Evolutionary conservation across 2,888 invertebrate genomes (phyloP).

Genomic region (Anoplius nigerrimus): DNA sequence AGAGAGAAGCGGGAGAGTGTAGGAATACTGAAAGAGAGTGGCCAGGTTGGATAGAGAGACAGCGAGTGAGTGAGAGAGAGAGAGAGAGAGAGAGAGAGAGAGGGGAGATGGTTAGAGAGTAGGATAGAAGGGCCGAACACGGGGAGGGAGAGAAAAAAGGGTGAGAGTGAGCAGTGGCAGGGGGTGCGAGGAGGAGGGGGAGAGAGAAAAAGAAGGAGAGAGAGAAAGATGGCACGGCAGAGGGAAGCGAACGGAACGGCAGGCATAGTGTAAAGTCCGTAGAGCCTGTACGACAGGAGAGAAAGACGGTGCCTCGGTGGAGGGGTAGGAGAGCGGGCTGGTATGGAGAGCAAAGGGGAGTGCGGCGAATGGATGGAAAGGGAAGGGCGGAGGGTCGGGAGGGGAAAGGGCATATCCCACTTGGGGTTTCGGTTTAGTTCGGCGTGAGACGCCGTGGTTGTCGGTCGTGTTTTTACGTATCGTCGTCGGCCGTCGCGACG

Average conservation of each 20-base stretch:
- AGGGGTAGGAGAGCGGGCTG: background rate
- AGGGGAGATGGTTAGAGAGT: slow-evolving; percentile 24
- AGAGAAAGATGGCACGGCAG: background rate
- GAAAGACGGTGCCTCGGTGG: background rate
- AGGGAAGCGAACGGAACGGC: background rate
- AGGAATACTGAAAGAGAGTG: slow-evolving; percentile 1
- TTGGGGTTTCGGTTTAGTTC: slow-evolving; percentile 54
- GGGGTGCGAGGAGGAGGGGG: background rate
- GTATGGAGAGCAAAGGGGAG: slow-evolving; percentile 27
- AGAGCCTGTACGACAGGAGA: slow-evolving; percentile 1
- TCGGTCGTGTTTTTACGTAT: slow-evolving; percentile 25
- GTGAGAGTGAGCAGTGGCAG: no score
- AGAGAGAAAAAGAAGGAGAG: background rate
- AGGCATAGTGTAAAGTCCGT: slow-evolving; percentile 1
- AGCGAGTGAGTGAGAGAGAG: slow-evolving; percentile 30
- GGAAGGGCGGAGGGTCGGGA: slow-evolving; percentile 22
- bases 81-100: slow-evolving; percentile 36
- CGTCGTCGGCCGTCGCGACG: background rate
- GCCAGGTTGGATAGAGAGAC: slow-evolving; percentile 32
- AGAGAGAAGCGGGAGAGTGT: background rate
- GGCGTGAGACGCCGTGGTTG: slow-evolving; percentile 52
- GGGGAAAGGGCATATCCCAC: slow-evolving; percentile 54
- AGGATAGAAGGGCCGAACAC: slow-evolving; percentile 17
- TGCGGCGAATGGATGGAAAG: slow-evolving; percentile 44
- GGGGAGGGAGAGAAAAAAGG: slow-evolving; percentile 22